A percentile compares a stretch with the other conserved stretches of the same genome.
phyloP scores from a whole-genome alignment of 37 sponge, comb jelly and placozoan species.

The Diacarnus erythraeanus region DNA sequence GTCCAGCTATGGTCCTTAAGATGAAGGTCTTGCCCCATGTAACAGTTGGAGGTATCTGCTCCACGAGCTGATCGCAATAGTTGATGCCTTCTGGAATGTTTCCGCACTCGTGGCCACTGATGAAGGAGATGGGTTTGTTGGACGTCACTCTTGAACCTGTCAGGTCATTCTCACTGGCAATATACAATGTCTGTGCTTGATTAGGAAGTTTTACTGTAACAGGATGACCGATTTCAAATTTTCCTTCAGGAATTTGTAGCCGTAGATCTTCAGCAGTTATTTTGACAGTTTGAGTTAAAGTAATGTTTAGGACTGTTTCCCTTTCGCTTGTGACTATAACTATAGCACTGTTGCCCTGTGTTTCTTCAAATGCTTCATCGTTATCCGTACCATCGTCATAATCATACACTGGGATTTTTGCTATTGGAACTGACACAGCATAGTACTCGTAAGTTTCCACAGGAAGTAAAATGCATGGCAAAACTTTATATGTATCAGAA shows the following conservation, averaged over 20 bases:
- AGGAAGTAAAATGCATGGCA: constrained; percentile 33
- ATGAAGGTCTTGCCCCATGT: constrained; percentile 52
- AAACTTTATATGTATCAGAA: constrained; percentile 25
- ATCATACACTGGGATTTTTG: not conserved
- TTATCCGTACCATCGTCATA: not conserved
- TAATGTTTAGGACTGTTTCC: constrained; percentile 11
- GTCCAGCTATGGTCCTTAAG: constrained; percentile 1
- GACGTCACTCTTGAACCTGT: constrained; percentile 40
- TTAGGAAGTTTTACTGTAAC: constrained; percentile 2
- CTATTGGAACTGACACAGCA: constrained; percentile 44
- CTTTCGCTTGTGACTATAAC: constrained; percentile 27
- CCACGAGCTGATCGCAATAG: constrained; percentile 42
- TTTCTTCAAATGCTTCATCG: not conserved
- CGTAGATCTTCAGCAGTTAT: constrained; percentile 1
- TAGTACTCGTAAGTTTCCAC: constrained; percentile 45
- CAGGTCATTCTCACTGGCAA: constrained; percentile 30
- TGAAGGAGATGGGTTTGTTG: constrained; percentile 39
- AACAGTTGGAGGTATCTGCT: constrained; percentile 52
- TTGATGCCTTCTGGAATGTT: constrained; percentile 13
- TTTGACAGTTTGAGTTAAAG: constrained; percentile 29
- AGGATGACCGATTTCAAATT: not conserved
- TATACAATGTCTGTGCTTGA: constrained; percentile 19
- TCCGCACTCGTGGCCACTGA: constrained; percentile 57
- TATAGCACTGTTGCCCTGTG: constrained; percentile 24
- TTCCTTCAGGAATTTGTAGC: not conserved